Evolutionary conservation across 2,888 invertebrate species (phyloP).

Genomic region (Drosophila siamana): DNA sequence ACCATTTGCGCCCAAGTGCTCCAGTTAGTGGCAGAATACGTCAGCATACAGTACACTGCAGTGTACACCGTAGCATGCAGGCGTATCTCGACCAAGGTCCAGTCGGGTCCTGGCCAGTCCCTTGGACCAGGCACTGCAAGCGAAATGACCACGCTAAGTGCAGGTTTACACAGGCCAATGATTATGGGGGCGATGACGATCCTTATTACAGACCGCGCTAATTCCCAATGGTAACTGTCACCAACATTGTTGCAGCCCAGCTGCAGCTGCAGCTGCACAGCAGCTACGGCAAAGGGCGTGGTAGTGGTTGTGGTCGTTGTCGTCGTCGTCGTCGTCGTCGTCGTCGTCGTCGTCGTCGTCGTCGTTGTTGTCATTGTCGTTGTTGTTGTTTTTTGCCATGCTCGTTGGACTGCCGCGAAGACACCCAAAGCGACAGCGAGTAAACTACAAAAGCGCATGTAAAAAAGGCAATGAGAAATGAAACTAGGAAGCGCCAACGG

Average conservation of each 20-base stretch:
- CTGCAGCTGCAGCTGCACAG: background rate
- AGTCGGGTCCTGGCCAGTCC: constrained; percentile 5
- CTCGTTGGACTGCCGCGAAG: constrained; percentile 1
- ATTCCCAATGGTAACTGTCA: constrained; percentile 79
- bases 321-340: background rate
- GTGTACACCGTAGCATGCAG: constrained; percentile 33
- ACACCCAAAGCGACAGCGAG: constrained; percentile 16
- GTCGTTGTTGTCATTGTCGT: background rate
- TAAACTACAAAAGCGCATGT: constrained; percentile 60
- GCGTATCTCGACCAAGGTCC: constrained; percentile 28
- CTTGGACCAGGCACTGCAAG: constrained; percentile 35
- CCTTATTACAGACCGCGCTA: constrained; percentile 81
- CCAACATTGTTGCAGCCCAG: constrained; percentile 53
- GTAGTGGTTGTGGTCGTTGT: constrained; percentile 11
- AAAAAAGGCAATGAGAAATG: constrained; percentile 42
- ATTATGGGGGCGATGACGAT: constrained; percentile 74
- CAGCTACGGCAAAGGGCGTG: background rate
- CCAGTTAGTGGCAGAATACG: constrained; percentile 43
- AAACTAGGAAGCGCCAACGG: constrained; percentile 40
- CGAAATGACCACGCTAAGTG: constrained; percentile 83
- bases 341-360: background rate
- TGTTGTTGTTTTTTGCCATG: constrained; percentile 2
- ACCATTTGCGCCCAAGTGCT: constrained; percentile 76
- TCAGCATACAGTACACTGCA: constrained; percentile 24
- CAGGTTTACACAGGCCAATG: constrained; percentile 82